Conservation (phyloP, 2,888 invertebrate species). For the Ophonus ardosiacus region DNA sequence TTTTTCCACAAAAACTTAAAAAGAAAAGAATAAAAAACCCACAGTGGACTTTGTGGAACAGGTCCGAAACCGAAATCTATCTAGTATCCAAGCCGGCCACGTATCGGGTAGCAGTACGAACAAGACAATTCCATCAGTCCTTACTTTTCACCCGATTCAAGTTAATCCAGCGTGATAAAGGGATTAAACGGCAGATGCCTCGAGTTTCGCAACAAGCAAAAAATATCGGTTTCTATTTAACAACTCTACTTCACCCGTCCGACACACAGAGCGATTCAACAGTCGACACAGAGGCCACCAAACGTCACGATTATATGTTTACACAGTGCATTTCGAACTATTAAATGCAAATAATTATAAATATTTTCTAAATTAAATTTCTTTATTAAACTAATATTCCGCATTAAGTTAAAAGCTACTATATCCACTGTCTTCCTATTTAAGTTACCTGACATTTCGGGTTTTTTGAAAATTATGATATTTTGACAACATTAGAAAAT, state of each 20-base stretch:
- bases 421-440: no score
- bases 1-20: conserved; percentile 47
- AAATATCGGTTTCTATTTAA: conserved; percentile 60
- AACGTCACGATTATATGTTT: conserved; percentile 26
- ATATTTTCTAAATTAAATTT: no score
- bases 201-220: conserved; percentile 60
- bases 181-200: conserved; percentile 63
- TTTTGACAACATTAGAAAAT: no score
- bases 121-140: conserved; percentile 64
- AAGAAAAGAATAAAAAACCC: conserved; percentile 46
- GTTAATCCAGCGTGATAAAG: conserved; percentile 64
- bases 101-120: conserved; percentile 53
- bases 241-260: conserved; percentile 45
- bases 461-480: no score
- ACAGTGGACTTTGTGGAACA: conserved; percentile 36
- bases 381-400: no score
- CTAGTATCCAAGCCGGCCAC: neutral
- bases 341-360: no score
- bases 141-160: conserved; percentile 58
- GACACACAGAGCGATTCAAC: neutral
- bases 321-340: conserved; percentile 10
- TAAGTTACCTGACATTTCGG: no score
- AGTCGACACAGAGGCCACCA: conserved; percentile 16
- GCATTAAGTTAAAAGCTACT: no score
- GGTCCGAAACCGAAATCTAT: conserved; percentile 7